Evolutionary conservation across 2,113 vertebrate species (phyloP).

Genomic region (Galbula dea): DNA sequence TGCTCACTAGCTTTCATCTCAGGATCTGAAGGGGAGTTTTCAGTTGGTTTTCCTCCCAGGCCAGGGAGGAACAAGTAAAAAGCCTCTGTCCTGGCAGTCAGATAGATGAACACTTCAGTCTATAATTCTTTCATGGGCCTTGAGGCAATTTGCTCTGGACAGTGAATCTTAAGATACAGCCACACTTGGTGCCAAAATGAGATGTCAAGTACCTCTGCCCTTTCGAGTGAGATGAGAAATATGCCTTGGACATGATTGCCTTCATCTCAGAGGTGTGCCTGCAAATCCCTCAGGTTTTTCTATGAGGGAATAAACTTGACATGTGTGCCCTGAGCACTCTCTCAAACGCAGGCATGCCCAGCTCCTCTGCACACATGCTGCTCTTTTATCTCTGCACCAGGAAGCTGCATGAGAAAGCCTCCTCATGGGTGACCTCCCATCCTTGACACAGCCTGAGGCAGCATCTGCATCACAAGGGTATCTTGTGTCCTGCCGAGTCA

Average conservation of each 20-base stretch:
- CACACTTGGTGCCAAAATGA: not conserved
- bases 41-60: not conserved
- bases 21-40: rapidly evolving
- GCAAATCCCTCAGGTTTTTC: not conserved
- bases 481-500: not conserved
- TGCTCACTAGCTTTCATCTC: not conserved
- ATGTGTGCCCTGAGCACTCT: not conserved
- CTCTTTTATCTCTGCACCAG: rapidly evolving
- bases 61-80: not conserved
- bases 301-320: not conserved
- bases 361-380: not conserved
- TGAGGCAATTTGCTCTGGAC: not conserved
- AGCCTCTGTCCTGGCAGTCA: not conserved
- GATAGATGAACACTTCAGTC: not conserved
- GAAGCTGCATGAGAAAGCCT: not conserved
- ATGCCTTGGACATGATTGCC: rapidly evolving
- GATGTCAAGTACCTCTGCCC: not conserved
- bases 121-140: not conserved
- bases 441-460: not conserved
- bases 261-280: not conserved
- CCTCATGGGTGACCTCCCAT: not conserved
- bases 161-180: not conserved
- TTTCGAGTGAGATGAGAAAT: not conserved
- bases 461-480: not conserved
- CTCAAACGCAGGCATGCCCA: not conserved